A percentile compares a stretch with the other conserved stretches of the same genome.
These are phyloP conservation scores for Oophaga pumilio DNA, from an alignment of 2,113 vertebrate genomes.

Conservation along the genomic window DNA sequence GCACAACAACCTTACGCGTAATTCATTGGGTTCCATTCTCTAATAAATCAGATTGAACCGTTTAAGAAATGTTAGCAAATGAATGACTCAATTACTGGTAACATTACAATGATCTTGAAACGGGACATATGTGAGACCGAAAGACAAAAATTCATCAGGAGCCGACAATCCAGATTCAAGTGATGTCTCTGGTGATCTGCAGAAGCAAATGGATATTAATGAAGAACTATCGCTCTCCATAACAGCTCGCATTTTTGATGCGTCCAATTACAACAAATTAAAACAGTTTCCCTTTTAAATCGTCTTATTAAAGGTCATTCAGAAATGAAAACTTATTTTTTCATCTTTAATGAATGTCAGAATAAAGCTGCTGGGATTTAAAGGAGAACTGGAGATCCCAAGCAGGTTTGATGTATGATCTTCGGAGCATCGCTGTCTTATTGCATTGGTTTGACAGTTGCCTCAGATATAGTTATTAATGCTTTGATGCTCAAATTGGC, in stretches of 20 bases:
- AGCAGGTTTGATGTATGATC: background rate
- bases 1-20: constrained; percentile 27
- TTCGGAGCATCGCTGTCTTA: background rate
- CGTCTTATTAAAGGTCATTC: constrained; percentile 32
- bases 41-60: constrained; percentile 48
- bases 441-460: background rate
- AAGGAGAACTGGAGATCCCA: background rate
- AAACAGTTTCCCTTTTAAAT: constrained; percentile 16
- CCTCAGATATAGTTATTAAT: constrained; percentile 11
- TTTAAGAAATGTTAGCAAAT: constrained; percentile 31
- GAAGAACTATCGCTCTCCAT: constrained; percentile 38
- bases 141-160: constrained; percentile 45
- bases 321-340: constrained; percentile 1
- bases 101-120: constrained; percentile 55
- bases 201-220: constrained; percentile 45
- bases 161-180: constrained; percentile 17
- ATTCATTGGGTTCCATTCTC: constrained; percentile 4
- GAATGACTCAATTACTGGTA: constrained; percentile 48
- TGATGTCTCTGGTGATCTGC: constrained; percentile 39
- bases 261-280: constrained; percentile 12
- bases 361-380: background rate
- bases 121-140: constrained; percentile 41
- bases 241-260: background rate
- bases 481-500: background rate
- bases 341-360: constrained; percentile 20